Conservation (phyloP, 2,888 invertebrate genomes). For the Syrphus vitripennis region DNA sequence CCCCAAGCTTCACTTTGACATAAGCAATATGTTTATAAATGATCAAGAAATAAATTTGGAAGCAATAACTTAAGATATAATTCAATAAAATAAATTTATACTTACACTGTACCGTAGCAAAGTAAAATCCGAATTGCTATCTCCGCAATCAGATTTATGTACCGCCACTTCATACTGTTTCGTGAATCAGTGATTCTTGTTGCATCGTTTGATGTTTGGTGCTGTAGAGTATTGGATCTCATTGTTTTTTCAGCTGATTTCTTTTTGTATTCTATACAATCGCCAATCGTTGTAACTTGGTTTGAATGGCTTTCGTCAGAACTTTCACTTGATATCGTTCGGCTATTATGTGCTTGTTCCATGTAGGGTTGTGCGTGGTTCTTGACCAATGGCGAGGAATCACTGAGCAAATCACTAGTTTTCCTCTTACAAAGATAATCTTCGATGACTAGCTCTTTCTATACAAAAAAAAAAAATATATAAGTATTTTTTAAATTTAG, state of each 20-base stretch:
- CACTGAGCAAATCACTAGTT: constrained; percentile 25
- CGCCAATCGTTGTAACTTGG: constrained; percentile 6
- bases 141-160: constrained; percentile 29
- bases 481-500: constrained; percentile 30
- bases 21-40: not conserved
- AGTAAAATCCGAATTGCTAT: constrained; percentile 45
- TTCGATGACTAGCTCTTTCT: constrained; percentile 16
- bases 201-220: constrained; percentile 25
- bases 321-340: constrained; percentile 57
- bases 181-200: not conserved
- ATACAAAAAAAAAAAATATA: not conserved
- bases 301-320: constrained; percentile 43
- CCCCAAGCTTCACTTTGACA: not conserved
- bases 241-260: constrained; percentile 22
- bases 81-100: constrained; percentile 1
- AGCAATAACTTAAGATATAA: not conserved
- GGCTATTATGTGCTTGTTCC: constrained; percentile 26
- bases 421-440: not conserved
- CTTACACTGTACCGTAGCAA: constrained; percentile 44
- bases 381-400: constrained; percentile 9
- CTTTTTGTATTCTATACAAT: constrained; percentile 26
- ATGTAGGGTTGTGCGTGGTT: constrained; percentile 29
- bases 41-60: not conserved
- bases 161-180: not conserved
- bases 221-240: constrained; percentile 22